Base-by-base conservation (phyloP, 1,140 invertebrate genomes). In the Nephila pilipes region DNA sequence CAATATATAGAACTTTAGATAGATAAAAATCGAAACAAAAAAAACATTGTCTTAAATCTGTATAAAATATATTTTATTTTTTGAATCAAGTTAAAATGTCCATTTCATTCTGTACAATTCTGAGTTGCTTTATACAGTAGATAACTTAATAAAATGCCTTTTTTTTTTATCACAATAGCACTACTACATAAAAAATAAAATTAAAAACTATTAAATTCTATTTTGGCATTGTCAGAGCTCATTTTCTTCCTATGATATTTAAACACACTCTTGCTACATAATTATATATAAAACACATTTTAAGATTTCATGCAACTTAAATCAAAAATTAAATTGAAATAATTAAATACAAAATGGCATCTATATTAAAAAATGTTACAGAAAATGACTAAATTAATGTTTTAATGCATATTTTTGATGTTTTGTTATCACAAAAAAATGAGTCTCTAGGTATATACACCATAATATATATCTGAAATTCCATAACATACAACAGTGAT, bases 11-110 rank as follows among this genome's bases (percentile, higher is more conserved):
- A 60, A 18, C 18, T n/a, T n/a, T n/a, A n/a, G n/a, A n/a, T 22
- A 60, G 18, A 36, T 36, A 6, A 75, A 75, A 36, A 18, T 8
- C 1, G 12, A 75, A 32, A 16, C 16, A 75, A 5, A 75, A 75
- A 75, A 54, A 83, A 83, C 22, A 46, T 20, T 20, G 22, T 55
- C 12, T 12, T 8, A 25, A 10, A 46, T 55, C 38, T 87, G 29
- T 63, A 87, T 87, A 87, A 87, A 87, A 87, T 87, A 87, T 87
- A 87, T 29, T 87, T 87, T 87, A 87, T 87, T 87, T 87, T 63
- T 38, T 38, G 20, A 55, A 10, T 87, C 55, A 58, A 83, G 38
- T 83, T 87, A 87, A 87, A 87, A 58, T n/a, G 55, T 60, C 57
- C 38, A 87, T 63, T 87, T 87, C 25, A 63, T 16, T 54, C 55